Evolutionary conservation across 2,888 invertebrate genomes (phyloP).

Genomic region (Stegana nigrithorax): DNA sequence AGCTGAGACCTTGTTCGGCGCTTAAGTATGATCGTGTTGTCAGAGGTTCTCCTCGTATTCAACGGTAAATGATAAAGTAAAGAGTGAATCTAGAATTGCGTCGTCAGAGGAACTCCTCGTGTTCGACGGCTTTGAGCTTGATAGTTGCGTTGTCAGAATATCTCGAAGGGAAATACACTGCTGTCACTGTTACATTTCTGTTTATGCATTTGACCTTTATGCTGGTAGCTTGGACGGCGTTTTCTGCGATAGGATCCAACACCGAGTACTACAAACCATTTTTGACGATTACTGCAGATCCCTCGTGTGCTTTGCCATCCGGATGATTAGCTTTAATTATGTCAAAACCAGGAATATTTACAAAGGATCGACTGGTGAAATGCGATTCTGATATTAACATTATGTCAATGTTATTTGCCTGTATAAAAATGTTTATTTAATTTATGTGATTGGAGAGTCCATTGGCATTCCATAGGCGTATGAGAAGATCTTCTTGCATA

Average conservation of each 20-base stretch:
- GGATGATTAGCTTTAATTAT: conserved; percentile 3
- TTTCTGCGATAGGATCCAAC: not conserved
- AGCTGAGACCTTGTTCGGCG: too few species aligned
- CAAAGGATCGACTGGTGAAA: not conserved
- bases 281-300: conserved; percentile 10
- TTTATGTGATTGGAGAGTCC: conserved; percentile 4
- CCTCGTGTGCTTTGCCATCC: conserved; percentile 11
- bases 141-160: too few species aligned
- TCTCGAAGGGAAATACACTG: too few species aligned
- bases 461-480: conserved; percentile 16
- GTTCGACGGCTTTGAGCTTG: too few species aligned
- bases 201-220: conserved; percentile 1
- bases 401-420: too few species aligned
- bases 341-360: conserved; percentile 7
- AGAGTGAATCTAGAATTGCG: too few species aligned
- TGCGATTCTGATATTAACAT: too few species aligned
- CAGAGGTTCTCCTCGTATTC: too few species aligned
- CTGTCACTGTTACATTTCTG: not conserved
- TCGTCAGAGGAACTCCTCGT: too few species aligned
- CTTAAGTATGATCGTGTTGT: too few species aligned
- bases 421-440: conserved; percentile 9
- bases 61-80: too few species aligned
- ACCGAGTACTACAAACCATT: not conserved
- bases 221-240: conserved; percentile 6
- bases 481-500: not conserved